Base-by-base conservation (phyloP, 2,113 vertebrate species). In the Emberiza fucata region DNA sequence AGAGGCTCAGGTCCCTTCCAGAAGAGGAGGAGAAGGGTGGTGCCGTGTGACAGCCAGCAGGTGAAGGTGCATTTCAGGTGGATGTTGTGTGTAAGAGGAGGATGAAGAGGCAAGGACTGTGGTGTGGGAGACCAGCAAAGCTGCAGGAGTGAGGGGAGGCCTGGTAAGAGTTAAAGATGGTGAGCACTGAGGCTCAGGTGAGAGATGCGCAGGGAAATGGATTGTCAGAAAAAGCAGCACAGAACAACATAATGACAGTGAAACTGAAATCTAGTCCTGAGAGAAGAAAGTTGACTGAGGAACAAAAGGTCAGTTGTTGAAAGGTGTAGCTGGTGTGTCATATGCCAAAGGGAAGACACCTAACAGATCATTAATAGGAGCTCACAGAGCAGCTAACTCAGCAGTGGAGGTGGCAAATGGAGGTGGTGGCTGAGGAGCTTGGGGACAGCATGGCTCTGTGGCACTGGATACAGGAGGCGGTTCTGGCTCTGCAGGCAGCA, bases 391-490 rank as follows among this genome's bases (percentile, higher is more conserved):
- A 44, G 63, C 16, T 42, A 56, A 18, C 45, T 39, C 18, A 33
- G 53, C 65, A 78, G 45, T 8, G 51, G 8, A 27, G 69, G 39
- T 56, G 61, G 24, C n/a, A 35, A 39, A 66, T 8, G 13, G 60
- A 47, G 60, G 48, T 1, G 1, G 6, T 19, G 75, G 27, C 39
- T 59, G 66, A 72, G 65, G 53, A 63, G 48, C 40, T 47, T 59
- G 11, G 50, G 17, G 68, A 15, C 40, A 64, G 2, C 37, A 6
- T 6, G 7, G 47, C 59, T 66, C 35, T 15, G 35, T 47, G 72
- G 22, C 22, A 6, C 6, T 17, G 57, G 7, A 4, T 56, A 0
- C 4, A 12, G 18, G 39, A 16, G 63, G 27, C 0, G 2, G 6
- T 28, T 17, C 13, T 31, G 71, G 37, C 17, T 78, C 23, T 68